Conservation (phyloP, 2,797 vertebrate species). For the Crocidura indochinensis region DNA sequence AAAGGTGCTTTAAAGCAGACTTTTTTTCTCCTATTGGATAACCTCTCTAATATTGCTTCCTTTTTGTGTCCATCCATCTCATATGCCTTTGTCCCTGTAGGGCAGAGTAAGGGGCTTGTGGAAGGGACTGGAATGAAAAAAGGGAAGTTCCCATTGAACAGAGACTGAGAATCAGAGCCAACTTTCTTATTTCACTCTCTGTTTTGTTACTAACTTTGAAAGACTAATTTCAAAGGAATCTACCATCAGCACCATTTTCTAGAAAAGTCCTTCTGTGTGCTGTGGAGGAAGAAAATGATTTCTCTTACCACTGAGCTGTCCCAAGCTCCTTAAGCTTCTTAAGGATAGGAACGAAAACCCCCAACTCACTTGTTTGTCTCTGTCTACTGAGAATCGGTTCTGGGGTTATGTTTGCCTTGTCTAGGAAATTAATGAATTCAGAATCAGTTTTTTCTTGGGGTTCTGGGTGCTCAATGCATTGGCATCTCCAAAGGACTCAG, state of each 20-base stretch:
- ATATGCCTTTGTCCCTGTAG: constrained; percentile 40
- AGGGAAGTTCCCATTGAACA: constrained; percentile 58
- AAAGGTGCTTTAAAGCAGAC: not conserved
- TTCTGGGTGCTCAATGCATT: constrained; percentile 28
- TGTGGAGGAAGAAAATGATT: constrained; percentile 59
- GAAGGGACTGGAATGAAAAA: constrained; percentile 36
- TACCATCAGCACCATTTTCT: constrained; percentile 3
- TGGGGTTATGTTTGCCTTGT: constrained; percentile 41
- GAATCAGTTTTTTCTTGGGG: constrained; percentile 55
- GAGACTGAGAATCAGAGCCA: constrained; percentile 33
- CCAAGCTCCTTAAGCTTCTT: too few relatives aligned
- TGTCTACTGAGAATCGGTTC: not conserved
- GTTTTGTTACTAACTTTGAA: constrained; percentile 57
- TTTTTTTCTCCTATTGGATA: constrained; percentile 40
- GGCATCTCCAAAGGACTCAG: constrained; percentile 34
- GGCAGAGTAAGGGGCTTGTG: not conserved
- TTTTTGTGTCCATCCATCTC: constrained; percentile 54
- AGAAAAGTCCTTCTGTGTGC: constrained; percentile 52
- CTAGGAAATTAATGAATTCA: constrained; percentile 13
- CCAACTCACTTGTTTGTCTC: not conserved
- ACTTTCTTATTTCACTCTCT: not conserved
- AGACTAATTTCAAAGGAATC: constrained; percentile 32
- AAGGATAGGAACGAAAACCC: not conserved
- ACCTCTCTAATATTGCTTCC: constrained; percentile 56
- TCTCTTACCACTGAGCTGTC: too few relatives aligned